A percentile compares a stretch with the other conserved stretches of the same genome.
Evolutionary conservation across 2,797 vertebrate species (phyloP).

Genomic region (Siniperca undulata): DNA sequence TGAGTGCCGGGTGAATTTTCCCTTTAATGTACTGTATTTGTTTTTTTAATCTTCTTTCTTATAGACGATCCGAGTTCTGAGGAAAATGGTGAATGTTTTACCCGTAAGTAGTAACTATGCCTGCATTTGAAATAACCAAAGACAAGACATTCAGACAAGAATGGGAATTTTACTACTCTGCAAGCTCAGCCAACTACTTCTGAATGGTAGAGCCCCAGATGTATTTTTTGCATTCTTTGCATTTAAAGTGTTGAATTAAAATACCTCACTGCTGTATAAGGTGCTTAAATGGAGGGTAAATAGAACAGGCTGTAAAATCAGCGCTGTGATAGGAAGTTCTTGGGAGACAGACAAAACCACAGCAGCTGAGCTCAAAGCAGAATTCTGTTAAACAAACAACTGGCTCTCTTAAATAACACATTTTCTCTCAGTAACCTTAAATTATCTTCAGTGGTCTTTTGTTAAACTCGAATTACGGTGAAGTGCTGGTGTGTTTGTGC

Average conservation of each 20-base stretch:
- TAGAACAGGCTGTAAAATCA: constrained; percentile 48
- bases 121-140: constrained; percentile 6
- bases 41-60: constrained; percentile 16
- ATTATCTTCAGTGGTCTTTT: constrained; percentile 4
- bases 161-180: constrained; percentile 16
- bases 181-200: constrained; percentile 3
- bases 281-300: constrained; percentile 52
- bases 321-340: constrained; percentile 53
- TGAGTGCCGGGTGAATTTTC: background rate
- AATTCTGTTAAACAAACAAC: background rate
- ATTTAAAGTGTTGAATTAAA: constrained; percentile 51
- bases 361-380: constrained; percentile 38
- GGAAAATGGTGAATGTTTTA: constrained; percentile 86
- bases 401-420: constrained; percentile 18
- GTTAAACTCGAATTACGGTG: constrained; percentile 15
- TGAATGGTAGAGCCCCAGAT: constrained; percentile 1
- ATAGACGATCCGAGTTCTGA: constrained; percentile 93
- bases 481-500: constrained; percentile 26
- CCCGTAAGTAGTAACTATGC: constrained; percentile 87
- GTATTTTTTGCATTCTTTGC: background rate
- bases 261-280: constrained; percentile 24
- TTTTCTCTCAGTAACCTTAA: constrained; percentile 17
- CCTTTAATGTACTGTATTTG: background rate
- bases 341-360: constrained; percentile 34
- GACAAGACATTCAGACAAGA: constrained; percentile 19